Evolutionary conservation across 1,140 invertebrate species (phyloP).

Genomic region (Halyomorpha halys): DNA sequence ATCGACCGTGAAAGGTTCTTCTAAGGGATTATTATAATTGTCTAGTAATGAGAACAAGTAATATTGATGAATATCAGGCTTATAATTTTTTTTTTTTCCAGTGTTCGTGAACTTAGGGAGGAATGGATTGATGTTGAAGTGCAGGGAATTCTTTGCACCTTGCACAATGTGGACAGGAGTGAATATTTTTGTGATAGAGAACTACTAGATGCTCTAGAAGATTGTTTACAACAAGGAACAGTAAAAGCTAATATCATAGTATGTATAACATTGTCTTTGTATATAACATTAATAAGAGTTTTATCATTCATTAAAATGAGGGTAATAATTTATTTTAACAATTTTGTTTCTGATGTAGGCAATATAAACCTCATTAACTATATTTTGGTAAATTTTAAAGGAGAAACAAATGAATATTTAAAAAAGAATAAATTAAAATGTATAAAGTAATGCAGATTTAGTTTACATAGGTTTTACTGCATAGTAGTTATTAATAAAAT

Average conservation of each 20-base stretch:
- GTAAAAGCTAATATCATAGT: slow-evolving; percentile 6
- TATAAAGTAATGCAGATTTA: not conserved
- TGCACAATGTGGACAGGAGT: not conserved
- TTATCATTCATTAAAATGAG: no score
- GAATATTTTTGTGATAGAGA: not conserved
- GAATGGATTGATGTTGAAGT: slow-evolving; percentile 11
- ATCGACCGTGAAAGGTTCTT: no score
- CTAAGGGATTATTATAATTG: no score
- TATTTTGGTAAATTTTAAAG: no score
- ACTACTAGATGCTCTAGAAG: not conserved
- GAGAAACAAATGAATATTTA: not conserved
- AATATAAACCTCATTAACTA: no score
- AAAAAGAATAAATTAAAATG: not conserved
- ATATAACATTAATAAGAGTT: not conserved
- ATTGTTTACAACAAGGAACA: not conserved
- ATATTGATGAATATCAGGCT: no score
- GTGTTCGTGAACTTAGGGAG: slow-evolving; percentile 8
- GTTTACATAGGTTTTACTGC: not conserved
- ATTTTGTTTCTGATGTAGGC: not conserved
- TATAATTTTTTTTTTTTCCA: no score
- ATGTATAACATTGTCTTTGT: not conserved
- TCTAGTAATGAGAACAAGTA: no score
- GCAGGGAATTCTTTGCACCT: not conserved
- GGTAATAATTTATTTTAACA: not conserved
- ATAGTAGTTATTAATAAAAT: no score